A percentile compares a stretch with the other conserved stretches of the same genome.
These are phyloP conservation scores for Diorhabda carinulata DNA, from an alignment of 1,140 invertebrate genomes.

Conservation along the genomic window DNA sequence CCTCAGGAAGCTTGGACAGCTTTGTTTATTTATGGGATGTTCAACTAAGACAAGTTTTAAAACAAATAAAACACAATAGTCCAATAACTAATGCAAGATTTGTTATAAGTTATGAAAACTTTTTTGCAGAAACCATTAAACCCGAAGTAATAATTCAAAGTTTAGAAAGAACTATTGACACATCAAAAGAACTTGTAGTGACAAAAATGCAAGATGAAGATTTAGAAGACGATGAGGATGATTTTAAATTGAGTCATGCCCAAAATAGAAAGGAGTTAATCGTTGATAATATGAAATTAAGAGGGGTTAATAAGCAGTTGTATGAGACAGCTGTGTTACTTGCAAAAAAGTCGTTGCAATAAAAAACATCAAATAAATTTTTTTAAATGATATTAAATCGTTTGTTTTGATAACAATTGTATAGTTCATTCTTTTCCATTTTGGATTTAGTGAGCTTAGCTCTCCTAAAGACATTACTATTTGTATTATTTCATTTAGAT, in stretches of 20 bases:
- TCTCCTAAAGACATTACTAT: too few species aligned
- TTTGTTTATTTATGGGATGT: slow-evolving; percentile 78
- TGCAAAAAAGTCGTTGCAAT: slow-evolving; percentile 22
- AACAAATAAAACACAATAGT: slow-evolving; percentile 67
- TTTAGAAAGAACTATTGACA: slow-evolving; percentile 35
- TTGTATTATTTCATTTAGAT: too few species aligned
- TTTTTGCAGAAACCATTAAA: slow-evolving; percentile 36
- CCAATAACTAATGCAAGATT: slow-evolving; percentile 61
- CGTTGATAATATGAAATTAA: slow-evolving; percentile 30
- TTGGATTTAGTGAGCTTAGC: too few species aligned
- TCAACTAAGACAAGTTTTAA: slow-evolving; percentile 64
- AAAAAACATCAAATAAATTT: background rate
- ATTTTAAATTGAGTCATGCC: slow-evolving; percentile 21
- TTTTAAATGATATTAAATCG: background rate
- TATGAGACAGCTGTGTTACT: slow-evolving; percentile 31
- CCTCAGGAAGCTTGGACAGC: slow-evolving; percentile 72
- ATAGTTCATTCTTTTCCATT: too few species aligned
- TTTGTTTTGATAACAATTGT: background rate
- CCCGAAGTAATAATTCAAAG: slow-evolving; percentile 30
- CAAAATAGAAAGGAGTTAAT: slow-evolving; percentile 21
- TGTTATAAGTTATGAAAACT: slow-evolving; percentile 34
- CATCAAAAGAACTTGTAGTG: slow-evolving; percentile 27
- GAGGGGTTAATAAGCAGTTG: slow-evolving; percentile 35
- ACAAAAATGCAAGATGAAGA: slow-evolving; percentile 28
- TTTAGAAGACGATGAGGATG: slow-evolving; percentile 34